These are phyloP conservation scores for Lasioglossum albipes DNA, from an alignment of 1,140 invertebrate genomes.

Conservation along the genomic window DNA sequence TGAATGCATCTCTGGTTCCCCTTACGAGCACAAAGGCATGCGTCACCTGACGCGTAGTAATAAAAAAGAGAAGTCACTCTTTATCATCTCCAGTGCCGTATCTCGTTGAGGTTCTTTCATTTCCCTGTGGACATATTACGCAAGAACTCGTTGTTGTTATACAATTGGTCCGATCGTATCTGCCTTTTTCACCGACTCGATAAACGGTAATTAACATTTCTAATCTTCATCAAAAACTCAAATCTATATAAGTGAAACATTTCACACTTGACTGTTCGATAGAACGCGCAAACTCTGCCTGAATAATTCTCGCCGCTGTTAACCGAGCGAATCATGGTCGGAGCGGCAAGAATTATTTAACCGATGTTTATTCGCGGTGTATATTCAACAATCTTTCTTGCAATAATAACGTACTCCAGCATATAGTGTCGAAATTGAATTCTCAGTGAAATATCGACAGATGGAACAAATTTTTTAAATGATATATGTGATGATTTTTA, in stretches of 20 bases:
- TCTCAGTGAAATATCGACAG: background rate
- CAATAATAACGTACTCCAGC: background rate
- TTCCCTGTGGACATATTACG: background rate
- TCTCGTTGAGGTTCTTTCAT: background rate
- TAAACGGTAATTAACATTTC: background rate
- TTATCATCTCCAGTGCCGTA: conserved; percentile 28
- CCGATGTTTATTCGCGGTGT: too few species aligned
- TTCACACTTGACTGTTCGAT: background rate
- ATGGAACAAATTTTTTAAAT: background rate
- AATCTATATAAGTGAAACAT: background rate
- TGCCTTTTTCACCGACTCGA: background rate
- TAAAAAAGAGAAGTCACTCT: conserved; percentile 25
- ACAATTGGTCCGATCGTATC: background rate
- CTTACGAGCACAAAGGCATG: background rate
- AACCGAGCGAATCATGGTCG: background rate
- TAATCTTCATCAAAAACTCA: background rate
- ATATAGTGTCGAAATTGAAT: background rate
- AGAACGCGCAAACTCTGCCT: background rate
- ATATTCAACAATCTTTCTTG: background rate
- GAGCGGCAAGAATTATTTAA: background rate
- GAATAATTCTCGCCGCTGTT: background rate
- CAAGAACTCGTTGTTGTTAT: background rate
- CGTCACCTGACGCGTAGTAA: conserved; percentile 13
- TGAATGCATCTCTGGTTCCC: background rate
- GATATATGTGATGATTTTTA: background rate